These are phyloP conservation scores for Cryptotis parvus DNA, from an alignment of 2,113 vertebrate species.

Conservation along the genomic window DNA sequence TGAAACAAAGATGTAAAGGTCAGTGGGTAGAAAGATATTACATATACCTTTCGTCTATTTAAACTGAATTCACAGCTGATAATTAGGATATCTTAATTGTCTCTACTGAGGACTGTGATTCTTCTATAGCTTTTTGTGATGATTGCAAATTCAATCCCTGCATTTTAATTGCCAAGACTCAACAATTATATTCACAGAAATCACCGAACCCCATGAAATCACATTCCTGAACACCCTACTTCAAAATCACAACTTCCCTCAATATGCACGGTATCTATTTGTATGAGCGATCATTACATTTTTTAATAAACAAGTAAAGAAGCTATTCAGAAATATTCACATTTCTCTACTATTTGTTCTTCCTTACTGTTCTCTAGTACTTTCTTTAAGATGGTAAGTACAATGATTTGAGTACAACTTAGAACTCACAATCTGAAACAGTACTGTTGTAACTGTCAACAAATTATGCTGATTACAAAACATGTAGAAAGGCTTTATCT, in stretches of 20 bases:
- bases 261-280: too few relatives aligned
- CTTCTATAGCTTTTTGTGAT: not conserved
- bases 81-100: not conserved
- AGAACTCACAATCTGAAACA: slow-evolving; percentile 28
- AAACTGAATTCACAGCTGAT: not conserved
- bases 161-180: slow-evolving; percentile 29
- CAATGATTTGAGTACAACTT: slow-evolving; percentile 21
- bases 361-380: not conserved
- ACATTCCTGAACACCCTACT: not conserved
- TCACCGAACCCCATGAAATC: not conserved
- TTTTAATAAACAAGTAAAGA: not conserved
- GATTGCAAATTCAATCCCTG: not conserved
- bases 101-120: not conserved
- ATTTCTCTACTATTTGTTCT: not conserved
- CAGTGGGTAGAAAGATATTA: not conserved
- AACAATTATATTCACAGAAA: slow-evolving; percentile 37
- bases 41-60: not conserved
- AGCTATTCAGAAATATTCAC: not conserved
- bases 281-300: not conserved
- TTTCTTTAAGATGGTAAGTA: slow-evolving; percentile 14
- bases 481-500: not conserved
- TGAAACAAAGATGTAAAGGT: not conserved
- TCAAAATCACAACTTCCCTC: not conserved
- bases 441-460: not conserved
- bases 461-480: slow-evolving; percentile 17